These are phyloP conservation scores for Platorchestia sp. DNA, from an alignment of 1,140 invertebrate species.

Conservation along the genomic window DNA sequence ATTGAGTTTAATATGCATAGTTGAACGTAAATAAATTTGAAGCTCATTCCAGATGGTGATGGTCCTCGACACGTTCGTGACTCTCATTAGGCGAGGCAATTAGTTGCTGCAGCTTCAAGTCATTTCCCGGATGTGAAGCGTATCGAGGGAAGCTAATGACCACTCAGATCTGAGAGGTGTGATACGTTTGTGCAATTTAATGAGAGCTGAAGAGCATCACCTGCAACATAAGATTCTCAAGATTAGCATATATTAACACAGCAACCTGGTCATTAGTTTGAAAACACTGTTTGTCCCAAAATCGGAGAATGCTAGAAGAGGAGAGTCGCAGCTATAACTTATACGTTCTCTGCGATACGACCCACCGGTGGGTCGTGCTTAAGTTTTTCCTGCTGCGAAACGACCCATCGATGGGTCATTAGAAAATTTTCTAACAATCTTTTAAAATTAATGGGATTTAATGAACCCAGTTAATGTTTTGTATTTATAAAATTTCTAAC, in stretches of 20 bases:
- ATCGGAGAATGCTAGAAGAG: too few relatives aligned
- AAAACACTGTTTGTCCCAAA: too few relatives aligned
- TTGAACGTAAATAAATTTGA: neutral
- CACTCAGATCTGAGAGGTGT: neutral
- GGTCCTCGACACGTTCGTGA: neutral
- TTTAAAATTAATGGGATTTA: too few relatives aligned
- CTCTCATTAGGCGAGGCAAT: neutral
- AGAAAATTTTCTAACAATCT: too few relatives aligned
- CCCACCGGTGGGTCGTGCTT: too few relatives aligned
- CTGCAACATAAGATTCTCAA: neutral
- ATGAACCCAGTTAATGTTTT: too few relatives aligned
- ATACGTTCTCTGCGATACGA: too few relatives aligned
- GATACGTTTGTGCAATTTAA: neutral
- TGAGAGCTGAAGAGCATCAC: neutral
- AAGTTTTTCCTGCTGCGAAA: too few relatives aligned
- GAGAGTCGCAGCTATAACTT: too few relatives aligned
- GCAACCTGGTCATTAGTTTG: neutral
- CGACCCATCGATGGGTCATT: too few relatives aligned
- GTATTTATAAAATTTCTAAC: too few relatives aligned
- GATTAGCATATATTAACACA: neutral
- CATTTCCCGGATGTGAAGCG: neutral
- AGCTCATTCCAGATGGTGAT: neutral
- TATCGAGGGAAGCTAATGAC: neutral
- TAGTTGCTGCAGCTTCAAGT: neutral
- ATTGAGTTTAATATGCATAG: neutral